Evolutionary conservation across 1,140 invertebrate species (phyloP), one percentile per base, ranked within the genome.

Genomic region (Paralvinella palmiformis): DNA sequence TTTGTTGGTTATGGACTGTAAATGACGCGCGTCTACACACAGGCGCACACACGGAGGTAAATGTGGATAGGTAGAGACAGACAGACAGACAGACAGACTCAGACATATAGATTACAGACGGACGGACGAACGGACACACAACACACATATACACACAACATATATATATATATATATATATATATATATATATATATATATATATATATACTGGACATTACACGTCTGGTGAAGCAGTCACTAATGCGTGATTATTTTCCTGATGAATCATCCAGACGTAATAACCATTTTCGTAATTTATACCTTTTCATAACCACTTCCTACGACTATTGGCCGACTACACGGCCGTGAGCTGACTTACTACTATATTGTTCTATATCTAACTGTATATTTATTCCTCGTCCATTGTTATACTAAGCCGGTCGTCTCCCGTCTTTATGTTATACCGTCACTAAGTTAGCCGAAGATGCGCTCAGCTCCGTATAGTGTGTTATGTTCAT

Each of bases 161-260:
- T 3, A 48, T 48, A n/a, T 48, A 3, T 3, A n/a, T 48, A 48
- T 50, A 17, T 50, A 17, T 5, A 5, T 17, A 50, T 50, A 50
- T 50, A 41, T 41, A 41, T 41, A 41, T 41, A 41, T 41, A 41
- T 41, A 41, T 41, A 41, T 41, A 41, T 41, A 41, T 41, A 41
- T 41, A 50, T 50, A 50, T 5, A 5, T 17, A 50, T 50, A 50
- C 27, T 50, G 15, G 27, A 50, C 27, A 50, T 50, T 22, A 4
- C 20, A 22, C 3, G 20, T 22, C 4, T 50, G 17, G 20, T 5
- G 20, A 50, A 22, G 17, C 27, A 15, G 20, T 6, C 17, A 50
- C 27, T 22, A 22, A 50, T 50, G 27, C 27, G 27, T 50, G 27
- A 22, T 22, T 50, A 50, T 50, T 22, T 50, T 22, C 27, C 20